Evolutionary conservation across 1,140 invertebrate genomes (phyloP), one percentile per base, ranked within the genome.

Genomic region (Heliconius eleuchia): DNA sequence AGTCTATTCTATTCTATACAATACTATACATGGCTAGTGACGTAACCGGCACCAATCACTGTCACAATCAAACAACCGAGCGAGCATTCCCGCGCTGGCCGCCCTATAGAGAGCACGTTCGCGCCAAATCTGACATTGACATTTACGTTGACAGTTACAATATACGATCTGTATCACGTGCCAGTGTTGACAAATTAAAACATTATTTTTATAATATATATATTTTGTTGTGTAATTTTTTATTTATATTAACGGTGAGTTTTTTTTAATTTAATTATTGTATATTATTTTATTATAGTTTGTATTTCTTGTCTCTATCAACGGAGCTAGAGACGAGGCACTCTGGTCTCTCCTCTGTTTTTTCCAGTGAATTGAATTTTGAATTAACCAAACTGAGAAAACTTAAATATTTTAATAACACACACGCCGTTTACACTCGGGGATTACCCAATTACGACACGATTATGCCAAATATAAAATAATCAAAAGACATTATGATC

Each of bases 121-220:
- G 74, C 78, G 74, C 73, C 37, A 72, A 11, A 72, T 76, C 23
- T 66, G 60, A 66, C 60, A 66, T 66, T 66, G 60, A 66, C 60
- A 30, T 66, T 66, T 30, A 9, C 3, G n/a, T 79, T 74, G 52
- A 79, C 73, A 55, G 57, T 5, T 79, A 23, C 18, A 7, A 52
- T 50, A 23, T 11, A 75, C 57, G 9, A 75, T 79, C 30, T 79
- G 42, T 57, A 39, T 72, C 73, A 71, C 78, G 78, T 72, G 74
- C 70, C 78, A 46, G 78, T 79, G 78, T 79, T 79, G 78, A 79
- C 78, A 79, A 66, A 52, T 70, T 73, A 42, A 78, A 8, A 50
- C 1, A 11, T 37, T 7, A 7, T 7, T 66, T 66, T 66, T 66
- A 30, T 78, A 30, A 30, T 37, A n/a, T 30, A 30, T 46, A 70